These are phyloP conservation scores for Archips crataeganus DNA, from an alignment of 2,888 invertebrate species.

Conservation along the genomic window DNA sequence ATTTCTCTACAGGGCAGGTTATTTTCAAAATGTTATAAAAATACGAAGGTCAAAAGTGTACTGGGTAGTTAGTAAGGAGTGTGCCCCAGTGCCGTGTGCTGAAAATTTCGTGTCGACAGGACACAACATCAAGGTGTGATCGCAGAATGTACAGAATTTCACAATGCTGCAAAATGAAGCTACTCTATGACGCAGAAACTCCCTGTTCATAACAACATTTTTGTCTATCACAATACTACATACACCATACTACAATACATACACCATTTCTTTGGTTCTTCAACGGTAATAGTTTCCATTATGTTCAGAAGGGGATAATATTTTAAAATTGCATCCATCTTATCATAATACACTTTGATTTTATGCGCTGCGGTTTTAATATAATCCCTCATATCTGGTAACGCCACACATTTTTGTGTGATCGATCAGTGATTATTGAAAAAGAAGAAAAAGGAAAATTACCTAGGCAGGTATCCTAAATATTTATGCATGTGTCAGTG, in stretches of 20 bases:
- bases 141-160: background rate
- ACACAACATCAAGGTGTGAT: background rate
- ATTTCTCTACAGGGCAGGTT: background rate
- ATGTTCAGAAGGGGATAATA: background rate
- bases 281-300: background rate
- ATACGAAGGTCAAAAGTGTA: background rate
- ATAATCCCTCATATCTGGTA: background rate
- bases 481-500: no score
- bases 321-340: background rate
- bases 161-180: background rate
- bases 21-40: background rate
- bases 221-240: background rate
- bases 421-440: background rate
- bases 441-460: background rate
- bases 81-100: background rate
- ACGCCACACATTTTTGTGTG: background rate
- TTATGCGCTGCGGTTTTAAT: background rate
- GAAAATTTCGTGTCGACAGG: background rate
- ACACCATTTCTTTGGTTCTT: background rate
- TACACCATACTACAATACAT: no score
- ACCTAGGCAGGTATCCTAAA: no score
- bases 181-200: background rate
- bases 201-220: background rate
- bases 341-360: background rate
- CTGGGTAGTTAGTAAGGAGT: background rate